Percentiles rank a stretch among this genome's conserved stretches.
These are phyloP conservation scores for Enteromius afrohamiltoni DNA, from an alignment of 2,797 vertebrate species.

Conservation along the genomic window DNA sequence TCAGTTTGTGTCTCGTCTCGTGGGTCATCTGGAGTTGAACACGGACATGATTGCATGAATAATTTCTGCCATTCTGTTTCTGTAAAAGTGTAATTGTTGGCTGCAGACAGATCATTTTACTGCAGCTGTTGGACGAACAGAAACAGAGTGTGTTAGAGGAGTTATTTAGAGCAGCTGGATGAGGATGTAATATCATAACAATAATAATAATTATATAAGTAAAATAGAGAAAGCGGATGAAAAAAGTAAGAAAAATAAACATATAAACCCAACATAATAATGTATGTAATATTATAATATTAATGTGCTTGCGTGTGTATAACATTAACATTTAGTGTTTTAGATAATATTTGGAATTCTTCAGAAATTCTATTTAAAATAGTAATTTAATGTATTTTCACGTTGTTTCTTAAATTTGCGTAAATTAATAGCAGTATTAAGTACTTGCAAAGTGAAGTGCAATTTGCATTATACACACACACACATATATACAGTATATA, in stretches of 20 bases:
- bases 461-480: background rate
- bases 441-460: background rate
- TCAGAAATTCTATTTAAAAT: too few species aligned
- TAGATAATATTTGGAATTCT: too few species aligned
- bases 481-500: too few species aligned
- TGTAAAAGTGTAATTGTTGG: conserved; percentile 69
- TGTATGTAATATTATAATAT: too few species aligned
- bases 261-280: too few species aligned
- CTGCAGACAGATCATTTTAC: conserved; percentile 59
- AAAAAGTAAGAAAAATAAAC: too few species aligned
- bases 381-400: background rate
- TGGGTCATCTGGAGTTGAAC: conserved; percentile 10
- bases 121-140: too few species aligned
- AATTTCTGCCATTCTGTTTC: conserved; percentile 57
- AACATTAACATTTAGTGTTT: too few species aligned
- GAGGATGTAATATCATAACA: background rate
- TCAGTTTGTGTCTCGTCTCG: conserved; percentile 34
- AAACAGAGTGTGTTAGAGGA: too few species aligned
- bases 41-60: conserved; percentile 49
- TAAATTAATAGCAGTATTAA: background rate
- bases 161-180: conserved; percentile 9
- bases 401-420: background rate
- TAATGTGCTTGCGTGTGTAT: too few species aligned
- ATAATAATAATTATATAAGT: too few species aligned
- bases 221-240: too few species aligned